Evolutionary conservation across 1,140 invertebrate genomes (phyloP), one percentile per base, ranked within the genome.

Genomic region (Neoseiulus cucumeris): DNA sequence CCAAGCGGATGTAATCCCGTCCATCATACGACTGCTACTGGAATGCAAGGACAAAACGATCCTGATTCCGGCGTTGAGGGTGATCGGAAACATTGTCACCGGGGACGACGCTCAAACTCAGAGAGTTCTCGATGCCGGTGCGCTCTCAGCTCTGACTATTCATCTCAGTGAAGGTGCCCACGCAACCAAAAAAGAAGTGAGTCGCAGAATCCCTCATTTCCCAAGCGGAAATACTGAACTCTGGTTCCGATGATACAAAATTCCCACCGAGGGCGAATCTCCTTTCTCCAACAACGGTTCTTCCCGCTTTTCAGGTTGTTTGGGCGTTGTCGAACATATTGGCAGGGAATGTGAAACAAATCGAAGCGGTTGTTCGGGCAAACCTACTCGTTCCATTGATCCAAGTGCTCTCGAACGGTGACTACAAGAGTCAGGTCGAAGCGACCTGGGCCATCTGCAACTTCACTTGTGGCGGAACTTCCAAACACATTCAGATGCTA

Each of bases 51-150:
- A 68, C 12, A 4, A 5, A 7, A 71, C n/a, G 44, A 83, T 91
- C 30, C 79, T 91, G 70, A 94, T 91, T 1, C 92, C 94, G 20
- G 89, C 91, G 0, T 77, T 98, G 30, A 77, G 94, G 68, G 80
- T 81, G 22, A 77, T 82, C 20, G 81, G 81, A 41, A 82, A 82
- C 72, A 82, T 82, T 68, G 81, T 82, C 1, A 82, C 81, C 5
- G 81, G 81, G 29, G 80, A 79, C 25, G 81, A 82, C 71, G 76
- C 79, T 25, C 77, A 78, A 69, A 78, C 77, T 69, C 77, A 78
- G 71, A 75, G 75, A 64, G 64, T 66, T 33, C n/a, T 68, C 41
- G 67, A 75, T 69, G 75, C 75, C 69, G 74, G 72, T 33, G 76
- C 75, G 7, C 68, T 78, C 39, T 74, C 75, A 9, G 76, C 72